A percentile compares a stretch with the other conserved stretches of the same genome.
These are phyloP conservation scores for Istiophorus platypterus DNA, from an alignment of 2,113 vertebrate genomes.

Conservation along the genomic window DNA sequence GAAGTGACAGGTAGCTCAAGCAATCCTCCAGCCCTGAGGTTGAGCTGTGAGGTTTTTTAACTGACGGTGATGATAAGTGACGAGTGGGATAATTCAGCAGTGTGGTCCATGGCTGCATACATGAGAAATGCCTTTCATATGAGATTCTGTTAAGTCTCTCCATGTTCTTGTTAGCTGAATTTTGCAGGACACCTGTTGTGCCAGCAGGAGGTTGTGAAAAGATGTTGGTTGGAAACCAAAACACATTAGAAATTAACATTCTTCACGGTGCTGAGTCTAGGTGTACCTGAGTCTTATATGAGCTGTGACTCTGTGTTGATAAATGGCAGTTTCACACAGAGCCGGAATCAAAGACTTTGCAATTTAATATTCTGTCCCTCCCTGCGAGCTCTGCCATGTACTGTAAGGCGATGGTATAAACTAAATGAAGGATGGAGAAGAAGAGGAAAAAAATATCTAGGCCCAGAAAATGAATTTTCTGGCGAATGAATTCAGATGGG, in stretches of 20 bases:
- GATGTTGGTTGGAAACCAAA: neutral
- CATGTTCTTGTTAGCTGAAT: neutral
- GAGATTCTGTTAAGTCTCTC: neutral
- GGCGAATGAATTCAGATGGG: neutral
- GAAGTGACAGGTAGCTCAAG: slow-evolving; percentile 55
- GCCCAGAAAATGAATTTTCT: neutral
- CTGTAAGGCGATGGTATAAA: neutral
- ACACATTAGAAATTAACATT: neutral
- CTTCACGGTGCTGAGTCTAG: neutral
- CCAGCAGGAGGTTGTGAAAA: slow-evolving; percentile 3
- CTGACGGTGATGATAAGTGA: slow-evolving; percentile 25
- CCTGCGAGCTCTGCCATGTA: neutral
- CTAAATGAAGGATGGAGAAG: neutral
- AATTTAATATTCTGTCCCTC: slow-evolving; percentile 9
- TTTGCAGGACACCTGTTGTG: slow-evolving; percentile 10
- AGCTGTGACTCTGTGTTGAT: slow-evolving; percentile 23
- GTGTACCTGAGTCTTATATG: neutral
- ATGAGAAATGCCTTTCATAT: slow-evolving; percentile 9
- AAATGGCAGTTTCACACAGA: slow-evolving; percentile 19
- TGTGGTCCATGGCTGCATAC: neutral
- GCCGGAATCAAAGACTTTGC: slow-evolving; percentile 5
- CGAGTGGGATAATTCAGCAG: slow-evolving; percentile 14
- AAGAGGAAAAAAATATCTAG: neutral
- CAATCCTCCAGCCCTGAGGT: slow-evolving; percentile 18
- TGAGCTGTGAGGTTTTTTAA: slow-evolving; percentile 4